These are phyloP conservation scores for Vulpes ferrilata DNA, from an alignment of 2,113 vertebrate genomes.

Conservation along the genomic window DNA sequence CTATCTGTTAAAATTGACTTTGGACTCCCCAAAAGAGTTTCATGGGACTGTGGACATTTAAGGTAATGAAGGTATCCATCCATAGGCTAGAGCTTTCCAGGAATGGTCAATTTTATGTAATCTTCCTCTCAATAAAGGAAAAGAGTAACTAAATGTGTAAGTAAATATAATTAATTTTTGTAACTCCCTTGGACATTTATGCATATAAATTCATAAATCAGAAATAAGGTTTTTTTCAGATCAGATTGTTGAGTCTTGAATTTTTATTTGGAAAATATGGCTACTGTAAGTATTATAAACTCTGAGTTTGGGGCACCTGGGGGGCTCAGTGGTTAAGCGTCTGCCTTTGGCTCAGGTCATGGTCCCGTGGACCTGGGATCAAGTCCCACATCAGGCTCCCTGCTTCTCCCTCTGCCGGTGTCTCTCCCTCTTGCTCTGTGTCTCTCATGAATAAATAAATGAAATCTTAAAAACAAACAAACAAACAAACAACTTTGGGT, in stretches of 20 bases:
- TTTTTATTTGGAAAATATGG: conserved; percentile 34
- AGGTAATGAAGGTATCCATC: background rate
- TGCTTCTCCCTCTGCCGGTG: too few species aligned
- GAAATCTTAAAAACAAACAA: too few species aligned
- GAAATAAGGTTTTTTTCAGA: conserved; percentile 51
- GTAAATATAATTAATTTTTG: conserved; percentile 20
- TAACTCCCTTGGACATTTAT: conserved; percentile 33
- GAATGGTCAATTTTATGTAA: background rate
- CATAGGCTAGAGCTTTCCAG: background rate
- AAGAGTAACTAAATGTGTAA: conserved; percentile 46
- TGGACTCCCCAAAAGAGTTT: background rate
- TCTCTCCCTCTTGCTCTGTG: too few species aligned
- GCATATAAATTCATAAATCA: conserved; percentile 23
- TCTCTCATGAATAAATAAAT: too few species aligned
- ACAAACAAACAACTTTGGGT: background rate
- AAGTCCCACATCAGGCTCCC: too few species aligned
- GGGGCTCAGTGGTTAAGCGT: too few species aligned
- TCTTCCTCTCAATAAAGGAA: conserved; percentile 43
- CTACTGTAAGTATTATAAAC: conserved; percentile 4
- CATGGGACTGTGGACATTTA: background rate
- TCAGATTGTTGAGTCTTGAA: conserved; percentile 20
- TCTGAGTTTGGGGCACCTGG: background rate
- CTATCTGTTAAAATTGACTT: background rate
- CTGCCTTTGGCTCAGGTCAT: too few species aligned
- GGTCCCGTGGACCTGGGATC: too few species aligned